Conservation (phyloP, 2,113 vertebrate genomes). For the Arizona elegans region DNA sequence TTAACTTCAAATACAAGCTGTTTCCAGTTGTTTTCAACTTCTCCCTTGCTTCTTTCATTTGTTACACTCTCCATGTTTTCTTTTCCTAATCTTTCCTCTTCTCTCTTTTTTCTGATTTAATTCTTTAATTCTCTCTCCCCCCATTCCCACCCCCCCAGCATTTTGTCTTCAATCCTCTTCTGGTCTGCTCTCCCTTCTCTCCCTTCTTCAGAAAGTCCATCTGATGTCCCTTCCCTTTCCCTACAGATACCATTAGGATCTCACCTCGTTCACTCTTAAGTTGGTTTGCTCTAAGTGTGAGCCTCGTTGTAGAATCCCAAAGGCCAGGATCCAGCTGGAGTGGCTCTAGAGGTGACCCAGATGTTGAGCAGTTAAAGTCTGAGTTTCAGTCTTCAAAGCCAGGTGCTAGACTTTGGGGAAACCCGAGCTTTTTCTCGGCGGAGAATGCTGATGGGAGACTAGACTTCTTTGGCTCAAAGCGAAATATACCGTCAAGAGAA, state of each 20-base stretch:
- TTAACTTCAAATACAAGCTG: neutral
- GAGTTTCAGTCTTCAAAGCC: neutral
- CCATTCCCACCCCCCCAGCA: neutral
- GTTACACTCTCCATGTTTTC: neutral
- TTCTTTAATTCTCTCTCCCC: neutral
- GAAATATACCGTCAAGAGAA: accelerated
- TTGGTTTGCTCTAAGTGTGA: neutral
- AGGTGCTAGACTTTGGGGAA: neutral
- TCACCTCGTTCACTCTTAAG: neutral
- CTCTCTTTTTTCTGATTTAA: neutral
- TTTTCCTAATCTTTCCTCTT: neutral
- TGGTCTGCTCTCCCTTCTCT: no score
- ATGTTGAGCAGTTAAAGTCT: neutral
- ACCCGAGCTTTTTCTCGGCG: neutral
- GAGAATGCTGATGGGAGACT: neutral
- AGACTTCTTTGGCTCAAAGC: constrained; percentile 4
- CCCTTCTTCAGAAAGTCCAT: neutral
- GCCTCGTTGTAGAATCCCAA: neutral
- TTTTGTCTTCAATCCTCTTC: neutral
- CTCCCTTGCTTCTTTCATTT: neutral
- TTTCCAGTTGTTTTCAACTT: neutral
- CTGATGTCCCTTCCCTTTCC: neutral
- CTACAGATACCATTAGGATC: neutral
- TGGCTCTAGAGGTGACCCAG: neutral
- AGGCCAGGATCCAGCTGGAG: neutral